Evolutionary conservation across 2,888 invertebrate species (phyloP), one percentile per base, ranked within the genome.

Genomic region (Smittia sp.): DNA sequence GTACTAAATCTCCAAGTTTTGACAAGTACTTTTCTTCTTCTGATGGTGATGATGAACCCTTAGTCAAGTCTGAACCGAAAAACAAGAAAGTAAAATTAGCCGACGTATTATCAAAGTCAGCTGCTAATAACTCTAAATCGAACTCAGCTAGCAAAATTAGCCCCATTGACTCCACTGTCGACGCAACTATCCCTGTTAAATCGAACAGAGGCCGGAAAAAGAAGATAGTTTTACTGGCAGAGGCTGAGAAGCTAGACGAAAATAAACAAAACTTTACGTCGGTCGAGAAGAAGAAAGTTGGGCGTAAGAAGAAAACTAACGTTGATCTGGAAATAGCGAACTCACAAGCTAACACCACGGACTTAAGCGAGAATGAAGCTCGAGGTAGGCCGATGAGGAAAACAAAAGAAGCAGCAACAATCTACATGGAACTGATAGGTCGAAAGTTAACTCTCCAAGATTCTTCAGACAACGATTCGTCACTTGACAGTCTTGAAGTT

Each of bases 321-420:
- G 80, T 77, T 76, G 75, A 74, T 38, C 41, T n/a, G 32, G 76
- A 76, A 66, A 74, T 46, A 58, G 75, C 74, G n/a, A 75, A 76
- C 24, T 75, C 76, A 63, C 75, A 76, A 58, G 63, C 73, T 11
- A 73, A 73, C n/a, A 73, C 73, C 13, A 75, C 75, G 2, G 76
- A 78, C 75, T 63, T 68, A 9, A 73, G 74, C 65, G 77, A 78
- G 76, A 75, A 74, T 74, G 77, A 76, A 75, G 74, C 72, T 18
- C 46, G 76, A 70, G 74, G 75, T 38, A 77, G 90, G 52, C 89
- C 89, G 0, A 85, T 87, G 9, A 83, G 91, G 39, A 90, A 90
- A 80, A 90, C 90, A 0, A 91, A 91, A 80, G 90, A 90, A 81
- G 90, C 90, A 24, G 90, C 90, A 1, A 86, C 90, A 6, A 86